phyloP scores from a whole-genome alignment of 2,113 vertebrate species.

The Bujurquina vittata region DNA sequence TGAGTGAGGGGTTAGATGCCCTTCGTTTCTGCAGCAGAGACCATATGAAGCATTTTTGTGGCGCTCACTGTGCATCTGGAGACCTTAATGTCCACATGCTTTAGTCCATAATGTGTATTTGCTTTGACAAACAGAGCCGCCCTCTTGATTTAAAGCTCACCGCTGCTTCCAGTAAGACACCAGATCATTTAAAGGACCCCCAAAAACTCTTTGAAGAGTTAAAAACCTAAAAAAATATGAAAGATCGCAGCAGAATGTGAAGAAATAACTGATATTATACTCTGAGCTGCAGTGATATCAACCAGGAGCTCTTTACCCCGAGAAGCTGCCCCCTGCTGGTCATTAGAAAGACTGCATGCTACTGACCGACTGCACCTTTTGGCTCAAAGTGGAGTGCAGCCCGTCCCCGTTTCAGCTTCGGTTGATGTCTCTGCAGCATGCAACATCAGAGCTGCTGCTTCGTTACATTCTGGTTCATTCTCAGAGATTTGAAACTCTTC shows the following conservation, averaged over 20 bases:
- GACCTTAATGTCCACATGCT: background rate
- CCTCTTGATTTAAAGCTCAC: background rate
- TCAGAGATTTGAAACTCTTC: background rate
- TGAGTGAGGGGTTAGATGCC: too few relatives aligned
- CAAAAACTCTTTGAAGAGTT: background rate
- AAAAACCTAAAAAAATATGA: background rate
- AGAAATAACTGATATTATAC: background rate
- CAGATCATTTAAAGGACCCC: background rate
- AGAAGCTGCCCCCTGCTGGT: constrained; percentile 5
- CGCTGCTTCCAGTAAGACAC: background rate
- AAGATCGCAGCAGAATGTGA: background rate
- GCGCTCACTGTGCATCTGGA: background rate
- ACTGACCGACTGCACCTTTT: background rate
- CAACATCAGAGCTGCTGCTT: background rate
- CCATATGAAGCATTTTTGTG: too few relatives aligned
- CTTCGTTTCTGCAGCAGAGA: too few relatives aligned
- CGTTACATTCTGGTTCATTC: background rate
- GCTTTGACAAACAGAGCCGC: background rate
- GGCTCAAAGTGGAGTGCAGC: background rate
- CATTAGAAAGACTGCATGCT: background rate
- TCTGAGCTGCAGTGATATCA: background rate
- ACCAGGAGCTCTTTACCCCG: background rate
- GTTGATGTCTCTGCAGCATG: background rate
- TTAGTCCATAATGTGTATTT: background rate
- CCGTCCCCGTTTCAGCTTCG: background rate